Evolutionary conservation across 2,113 vertebrate species (phyloP).

Genomic region (Strigops habroptila): DNA sequence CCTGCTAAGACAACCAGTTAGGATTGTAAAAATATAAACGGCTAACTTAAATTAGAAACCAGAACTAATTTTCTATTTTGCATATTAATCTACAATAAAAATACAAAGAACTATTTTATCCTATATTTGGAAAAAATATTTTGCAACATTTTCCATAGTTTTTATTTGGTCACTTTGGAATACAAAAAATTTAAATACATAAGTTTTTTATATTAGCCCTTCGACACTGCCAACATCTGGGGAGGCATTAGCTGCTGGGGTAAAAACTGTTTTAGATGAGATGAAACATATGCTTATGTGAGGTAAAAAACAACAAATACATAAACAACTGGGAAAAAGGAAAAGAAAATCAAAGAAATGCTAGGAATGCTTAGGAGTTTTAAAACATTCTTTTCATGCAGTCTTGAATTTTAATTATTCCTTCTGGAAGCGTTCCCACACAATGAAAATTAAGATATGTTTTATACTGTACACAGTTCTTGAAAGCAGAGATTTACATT

Average conservation of each 20-base stretch:
- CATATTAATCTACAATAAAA: not conserved
- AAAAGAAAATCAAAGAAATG: not conserved
- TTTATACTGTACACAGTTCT: not conserved
- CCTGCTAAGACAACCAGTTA: not conserved
- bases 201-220: not conserved
- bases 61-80: not conserved
- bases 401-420: not conserved
- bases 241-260: fast-evolving
- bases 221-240: not conserved
- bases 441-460: not conserved
- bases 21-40: not conserved
- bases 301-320: not conserved
- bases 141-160: not conserved
- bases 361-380: not conserved
- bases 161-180: not conserved
- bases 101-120: not conserved
- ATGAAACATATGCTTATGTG: not conserved
- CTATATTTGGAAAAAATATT: not conserved
- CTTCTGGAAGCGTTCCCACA: not conserved
- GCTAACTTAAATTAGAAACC: not conserved
- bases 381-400: not conserved
- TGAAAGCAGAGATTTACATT: not conserved
- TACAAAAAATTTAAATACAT: not conserved
- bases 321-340: not conserved
- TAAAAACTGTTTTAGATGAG: not conserved